Evolutionary conservation across 2,113 vertebrate genomes (phyloP).

Genomic region (Mastomys natalensis): DNA sequence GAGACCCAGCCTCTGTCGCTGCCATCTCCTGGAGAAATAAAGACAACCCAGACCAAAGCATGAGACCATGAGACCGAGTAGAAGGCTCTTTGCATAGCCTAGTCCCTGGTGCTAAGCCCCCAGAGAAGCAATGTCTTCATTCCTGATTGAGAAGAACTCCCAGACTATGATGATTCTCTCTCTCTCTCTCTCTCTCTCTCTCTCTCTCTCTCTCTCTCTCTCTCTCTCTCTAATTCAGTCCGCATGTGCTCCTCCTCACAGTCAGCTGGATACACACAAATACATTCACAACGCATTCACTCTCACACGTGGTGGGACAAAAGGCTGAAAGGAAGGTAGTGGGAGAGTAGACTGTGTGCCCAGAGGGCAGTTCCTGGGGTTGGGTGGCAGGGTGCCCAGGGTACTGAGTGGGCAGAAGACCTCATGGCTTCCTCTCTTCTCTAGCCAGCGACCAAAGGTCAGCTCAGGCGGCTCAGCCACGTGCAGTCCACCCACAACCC

Average conservation of each 20-base stretch:
- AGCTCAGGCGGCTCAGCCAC: constrained; percentile 91
- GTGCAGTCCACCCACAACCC: constrained; percentile 89
- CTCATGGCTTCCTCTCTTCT: constrained; percentile 87
- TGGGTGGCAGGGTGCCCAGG: constrained; percentile 79
- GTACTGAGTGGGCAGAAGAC: constrained; percentile 92
- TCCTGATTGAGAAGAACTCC: background rate
- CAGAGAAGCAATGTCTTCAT: background rate
- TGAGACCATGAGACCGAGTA: background rate
- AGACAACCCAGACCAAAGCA: background rate
- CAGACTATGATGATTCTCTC: background rate
- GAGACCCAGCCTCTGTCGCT: background rate
- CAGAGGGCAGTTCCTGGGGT: constrained; percentile 77
- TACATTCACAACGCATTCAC: background rate
- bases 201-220: background rate
- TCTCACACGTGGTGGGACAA: background rate
- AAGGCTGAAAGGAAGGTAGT: constrained; percentile 48
- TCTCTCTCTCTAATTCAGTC: background rate
- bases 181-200: too few relatives aligned
- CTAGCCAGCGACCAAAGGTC: constrained; percentile 90
- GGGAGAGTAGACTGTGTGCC: constrained; percentile 53
- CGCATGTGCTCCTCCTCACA: background rate
- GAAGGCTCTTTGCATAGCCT: background rate
- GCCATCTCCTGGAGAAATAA: background rate
- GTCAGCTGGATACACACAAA: rapidly evolving
- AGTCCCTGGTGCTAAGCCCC: background rate